phyloP scores from a whole-genome alignment of 2,888 invertebrate genomes.

The Melanostoma scalare region DNA sequence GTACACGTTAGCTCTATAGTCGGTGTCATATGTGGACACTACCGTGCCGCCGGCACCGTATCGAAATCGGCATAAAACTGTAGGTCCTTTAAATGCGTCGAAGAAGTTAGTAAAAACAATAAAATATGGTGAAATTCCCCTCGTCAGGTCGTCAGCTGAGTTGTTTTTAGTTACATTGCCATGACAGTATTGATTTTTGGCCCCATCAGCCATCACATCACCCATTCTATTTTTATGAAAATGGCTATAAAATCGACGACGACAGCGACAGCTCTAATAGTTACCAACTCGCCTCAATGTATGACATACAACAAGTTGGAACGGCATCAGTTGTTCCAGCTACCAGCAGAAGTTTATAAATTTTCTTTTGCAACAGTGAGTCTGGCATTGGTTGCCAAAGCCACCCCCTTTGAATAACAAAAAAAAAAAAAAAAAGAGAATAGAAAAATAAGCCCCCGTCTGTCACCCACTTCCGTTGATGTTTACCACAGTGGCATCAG shows the following conservation, averaged over 20 bases:
- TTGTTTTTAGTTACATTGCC: constrained; percentile 49
- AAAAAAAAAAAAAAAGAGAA: not conserved
- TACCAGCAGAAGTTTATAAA: constrained; percentile 14
- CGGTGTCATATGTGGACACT: too few relatives aligned
- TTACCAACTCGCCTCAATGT: constrained; percentile 48
- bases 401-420: not conserved
- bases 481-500: constrained; percentile 26
- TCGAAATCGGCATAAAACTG: too few relatives aligned
- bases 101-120: not conserved
- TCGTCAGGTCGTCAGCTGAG: constrained; percentile 50
- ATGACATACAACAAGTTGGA: constrained; percentile 69
- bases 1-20: too few relatives aligned
- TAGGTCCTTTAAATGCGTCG: too few relatives aligned
- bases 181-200: constrained; percentile 64
- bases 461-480: constrained; percentile 29
- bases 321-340: constrained; percentile 26
- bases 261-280: constrained; percentile 30
- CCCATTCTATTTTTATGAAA: not conserved
- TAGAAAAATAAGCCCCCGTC: constrained; percentile 4
- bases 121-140: not conserved
- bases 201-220: not conserved
- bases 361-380: constrained; percentile 47
- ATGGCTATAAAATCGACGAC: constrained; percentile 32
- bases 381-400: not conserved
- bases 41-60: too few relatives aligned